A percentile compares a stretch with the other conserved stretches of the same genome.
Conservation (phyloP, 2,113 vertebrate species). For the Alexandromys fortis region DNA sequence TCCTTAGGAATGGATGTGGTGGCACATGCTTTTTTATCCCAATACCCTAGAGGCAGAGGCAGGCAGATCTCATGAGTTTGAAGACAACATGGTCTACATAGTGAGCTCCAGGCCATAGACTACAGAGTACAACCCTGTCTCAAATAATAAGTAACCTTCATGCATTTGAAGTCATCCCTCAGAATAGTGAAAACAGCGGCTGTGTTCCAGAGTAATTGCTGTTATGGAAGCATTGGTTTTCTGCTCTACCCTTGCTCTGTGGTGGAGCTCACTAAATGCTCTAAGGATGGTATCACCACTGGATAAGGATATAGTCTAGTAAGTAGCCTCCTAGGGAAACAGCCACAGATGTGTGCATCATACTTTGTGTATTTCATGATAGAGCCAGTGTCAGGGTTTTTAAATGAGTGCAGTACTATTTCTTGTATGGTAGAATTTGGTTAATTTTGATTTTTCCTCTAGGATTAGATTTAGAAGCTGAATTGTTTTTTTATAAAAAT, state of each 20-base stretch:
- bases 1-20: background rate
- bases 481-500: too few relatives aligned
- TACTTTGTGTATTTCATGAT: background rate
- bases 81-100: background rate
- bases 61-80: background rate
- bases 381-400: conserved; percentile 2
- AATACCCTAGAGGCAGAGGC: background rate
- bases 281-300: background rate
- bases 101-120: background rate
- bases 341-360: background rate
- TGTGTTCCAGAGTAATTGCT: background rate
- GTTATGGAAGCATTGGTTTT: background rate
- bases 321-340: background rate
- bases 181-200: background rate
- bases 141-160: background rate
- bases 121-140: background rate
- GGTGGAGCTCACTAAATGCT: conserved; percentile 10
- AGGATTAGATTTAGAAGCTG: too few relatives aligned
- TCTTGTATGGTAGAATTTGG: background rate
- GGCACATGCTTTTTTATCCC: background rate
- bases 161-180: conserved; percentile 6
- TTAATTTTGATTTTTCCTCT: too few relatives aligned
- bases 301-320: background rate
- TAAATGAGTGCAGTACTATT: background rate
- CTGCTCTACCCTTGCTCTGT: background rate